These are phyloP conservation scores for Tryphoninae sp. DNA, from an alignment of 2,888 invertebrate genomes.

Conservation along the genomic window DNA sequence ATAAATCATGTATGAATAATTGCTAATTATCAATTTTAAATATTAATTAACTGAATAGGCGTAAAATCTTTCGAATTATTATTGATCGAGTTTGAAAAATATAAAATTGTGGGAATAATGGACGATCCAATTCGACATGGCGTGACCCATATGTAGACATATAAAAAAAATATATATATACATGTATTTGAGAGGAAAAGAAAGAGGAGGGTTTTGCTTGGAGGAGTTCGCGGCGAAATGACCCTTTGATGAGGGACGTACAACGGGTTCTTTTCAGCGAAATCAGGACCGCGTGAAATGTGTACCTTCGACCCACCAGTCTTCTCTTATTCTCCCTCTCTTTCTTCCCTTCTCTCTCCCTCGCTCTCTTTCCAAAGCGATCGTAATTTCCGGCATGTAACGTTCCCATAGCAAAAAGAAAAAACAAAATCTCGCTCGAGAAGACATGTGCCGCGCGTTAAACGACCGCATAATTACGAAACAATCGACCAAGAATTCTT, in stretches of 20 bases:
- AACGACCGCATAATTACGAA: constrained; percentile 35
- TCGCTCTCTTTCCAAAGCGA: constrained; percentile 14
- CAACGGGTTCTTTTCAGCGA: constrained; percentile 52
- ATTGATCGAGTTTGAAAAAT: too few relatives aligned
- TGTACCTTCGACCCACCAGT: constrained; percentile 36
- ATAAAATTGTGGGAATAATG: too few relatives aligned
- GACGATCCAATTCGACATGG: neutral
- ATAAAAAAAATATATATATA: neutral
- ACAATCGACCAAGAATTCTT: constrained; percentile 41
- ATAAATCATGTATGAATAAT: too few relatives aligned
- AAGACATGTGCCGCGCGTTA: neutral
- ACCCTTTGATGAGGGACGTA: constrained; percentile 56
- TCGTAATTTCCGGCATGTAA: constrained; percentile 37
- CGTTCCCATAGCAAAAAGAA: neutral
- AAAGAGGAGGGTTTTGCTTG: constrained; percentile 2
- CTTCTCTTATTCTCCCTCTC: neutral
- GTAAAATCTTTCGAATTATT: too few relatives aligned
- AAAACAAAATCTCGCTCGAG: neutral
- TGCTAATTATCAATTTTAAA: too few relatives aligned
- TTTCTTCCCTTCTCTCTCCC: neutral
- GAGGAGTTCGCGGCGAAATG: constrained; percentile 21
- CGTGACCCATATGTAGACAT: neutral
- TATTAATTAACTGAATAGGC: too few relatives aligned
- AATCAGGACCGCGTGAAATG: constrained; percentile 57
- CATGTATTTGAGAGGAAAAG: neutral